Evolutionary conservation across 2,888 invertebrate genomes (phyloP).

Genomic region (Patella depressa): DNA sequence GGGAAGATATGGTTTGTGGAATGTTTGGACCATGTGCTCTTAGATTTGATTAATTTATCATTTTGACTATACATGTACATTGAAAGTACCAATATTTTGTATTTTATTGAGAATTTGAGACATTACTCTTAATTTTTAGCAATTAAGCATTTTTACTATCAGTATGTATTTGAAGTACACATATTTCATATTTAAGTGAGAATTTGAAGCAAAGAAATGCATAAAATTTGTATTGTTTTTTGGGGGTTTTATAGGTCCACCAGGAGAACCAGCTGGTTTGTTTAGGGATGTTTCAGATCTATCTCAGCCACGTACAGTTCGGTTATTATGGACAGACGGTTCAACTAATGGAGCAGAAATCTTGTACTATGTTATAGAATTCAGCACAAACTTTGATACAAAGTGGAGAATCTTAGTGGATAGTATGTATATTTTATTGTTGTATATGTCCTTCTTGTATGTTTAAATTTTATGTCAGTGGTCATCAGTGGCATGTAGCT

Average conservation of each 20-base stretch:
- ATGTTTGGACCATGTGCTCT: no score
- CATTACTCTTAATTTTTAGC: no score
- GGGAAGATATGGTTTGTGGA: no score
- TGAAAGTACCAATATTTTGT: background rate
- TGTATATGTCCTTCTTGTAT: no score
- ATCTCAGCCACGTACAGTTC: conserved; percentile 58
- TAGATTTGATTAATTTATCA: no score
- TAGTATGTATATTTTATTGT: conserved; percentile 17
- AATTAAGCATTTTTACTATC: no score
- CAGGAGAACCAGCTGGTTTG: conserved; percentile 89
- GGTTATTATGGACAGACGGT: conserved; percentile 76
- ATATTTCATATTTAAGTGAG: no score
- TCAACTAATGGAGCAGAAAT: conserved; percentile 87
- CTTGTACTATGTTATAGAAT: conserved; percentile 81
- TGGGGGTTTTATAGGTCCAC: conserved; percentile 77
- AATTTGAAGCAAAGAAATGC: no score
- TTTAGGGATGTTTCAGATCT: conserved; percentile 84
- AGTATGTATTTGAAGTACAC: no score
- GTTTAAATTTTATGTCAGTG: no score
- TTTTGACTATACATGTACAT: no score
- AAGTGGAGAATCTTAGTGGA: conserved; percentile 41
- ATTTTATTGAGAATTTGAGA: background rate
- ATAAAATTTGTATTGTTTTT: background rate
- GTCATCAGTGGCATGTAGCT: no score
- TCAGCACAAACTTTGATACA: conserved; percentile 44